Evolutionary conservation across 2,797 vertebrate genomes (phyloP).

Genomic region (Rhinogobio ventralis): DNA sequence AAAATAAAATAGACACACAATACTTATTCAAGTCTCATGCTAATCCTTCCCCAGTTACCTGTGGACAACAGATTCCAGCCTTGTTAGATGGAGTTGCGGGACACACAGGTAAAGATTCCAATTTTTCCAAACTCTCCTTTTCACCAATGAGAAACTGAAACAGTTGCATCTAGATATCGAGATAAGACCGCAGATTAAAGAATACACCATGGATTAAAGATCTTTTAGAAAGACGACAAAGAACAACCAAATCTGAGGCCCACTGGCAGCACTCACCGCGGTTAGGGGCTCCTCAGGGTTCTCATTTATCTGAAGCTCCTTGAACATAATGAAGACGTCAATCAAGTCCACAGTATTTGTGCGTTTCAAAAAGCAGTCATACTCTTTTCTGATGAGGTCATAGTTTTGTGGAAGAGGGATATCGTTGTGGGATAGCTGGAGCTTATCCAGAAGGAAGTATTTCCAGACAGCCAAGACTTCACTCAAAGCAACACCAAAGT

Average conservation of each 20-base stretch:
- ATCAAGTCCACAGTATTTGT: slow-evolving; percentile 91
- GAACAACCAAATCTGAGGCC: slow-evolving; percentile 9
- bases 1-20: not conserved
- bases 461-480: slow-evolving; percentile 90
- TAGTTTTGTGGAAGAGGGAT: slow-evolving; percentile 80
- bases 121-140: slow-evolving; percentile 58
- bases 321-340: slow-evolving; percentile 83
- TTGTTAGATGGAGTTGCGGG: slow-evolving; percentile 73
- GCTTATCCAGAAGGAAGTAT: slow-evolving; percentile 86
- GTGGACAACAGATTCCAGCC: slow-evolving; percentile 63
- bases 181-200: slow-evolving; percentile 42
- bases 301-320: slow-evolving; percentile 69
- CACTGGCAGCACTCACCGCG: slow-evolving; percentile 80
- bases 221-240: slow-evolving; percentile 16
- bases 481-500: slow-evolving; percentile 88
- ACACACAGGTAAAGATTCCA: slow-evolving; percentile 53
- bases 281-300: slow-evolving; percentile 75
- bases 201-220: slow-evolving; percentile 43
- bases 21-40: not conserved
- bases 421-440: slow-evolving; percentile 79
- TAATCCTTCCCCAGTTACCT: slow-evolving; percentile 64
- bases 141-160: slow-evolving; percentile 84
- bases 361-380: slow-evolving; percentile 83
- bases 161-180: slow-evolving; percentile 81
- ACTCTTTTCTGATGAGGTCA: slow-evolving; percentile 81